Conservation (phyloP, 2,797 vertebrate species). For the Mycteria americana region DNA sequence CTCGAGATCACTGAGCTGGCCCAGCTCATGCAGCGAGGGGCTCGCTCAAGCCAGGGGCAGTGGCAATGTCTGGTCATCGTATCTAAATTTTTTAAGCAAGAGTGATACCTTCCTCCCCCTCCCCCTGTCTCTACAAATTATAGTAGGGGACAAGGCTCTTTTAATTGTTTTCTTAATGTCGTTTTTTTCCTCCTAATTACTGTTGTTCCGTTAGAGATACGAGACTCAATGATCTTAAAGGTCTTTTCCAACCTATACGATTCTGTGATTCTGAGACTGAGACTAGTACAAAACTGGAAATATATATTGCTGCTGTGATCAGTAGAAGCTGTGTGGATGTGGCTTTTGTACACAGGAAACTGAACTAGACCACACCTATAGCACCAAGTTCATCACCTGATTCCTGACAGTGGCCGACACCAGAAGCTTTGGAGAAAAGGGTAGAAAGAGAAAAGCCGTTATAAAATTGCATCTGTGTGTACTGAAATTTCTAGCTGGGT, state of each 20-base stretch:
- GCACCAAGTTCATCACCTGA: background rate
- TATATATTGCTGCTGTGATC: background rate
- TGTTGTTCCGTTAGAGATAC: background rate
- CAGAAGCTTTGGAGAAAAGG: background rate
- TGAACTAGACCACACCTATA: background rate
- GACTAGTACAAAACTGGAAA: background rate
- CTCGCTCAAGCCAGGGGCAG: background rate
- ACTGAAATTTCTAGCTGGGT: background rate
- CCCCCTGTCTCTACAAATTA: background rate
- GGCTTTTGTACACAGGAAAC: background rate
- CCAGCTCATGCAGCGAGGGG: background rate
- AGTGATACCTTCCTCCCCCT: background rate
- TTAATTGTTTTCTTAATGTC: background rate
- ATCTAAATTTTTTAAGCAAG: background rate
- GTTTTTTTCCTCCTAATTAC: background rate
- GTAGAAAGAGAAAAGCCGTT: background rate
- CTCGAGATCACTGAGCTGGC: fast-evolving
- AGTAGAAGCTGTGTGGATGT: background rate
- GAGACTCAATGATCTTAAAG: background rate
- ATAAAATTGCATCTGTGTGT: background rate
- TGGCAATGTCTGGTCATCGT: background rate
- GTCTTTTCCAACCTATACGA: too few relatives aligned
- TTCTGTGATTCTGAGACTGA: background rate
- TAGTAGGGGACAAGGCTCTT: background rate
- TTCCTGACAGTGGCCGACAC: background rate